Conservation (phyloP, 2,888 invertebrate species). For the Tanaodytes sp. region DNA sequence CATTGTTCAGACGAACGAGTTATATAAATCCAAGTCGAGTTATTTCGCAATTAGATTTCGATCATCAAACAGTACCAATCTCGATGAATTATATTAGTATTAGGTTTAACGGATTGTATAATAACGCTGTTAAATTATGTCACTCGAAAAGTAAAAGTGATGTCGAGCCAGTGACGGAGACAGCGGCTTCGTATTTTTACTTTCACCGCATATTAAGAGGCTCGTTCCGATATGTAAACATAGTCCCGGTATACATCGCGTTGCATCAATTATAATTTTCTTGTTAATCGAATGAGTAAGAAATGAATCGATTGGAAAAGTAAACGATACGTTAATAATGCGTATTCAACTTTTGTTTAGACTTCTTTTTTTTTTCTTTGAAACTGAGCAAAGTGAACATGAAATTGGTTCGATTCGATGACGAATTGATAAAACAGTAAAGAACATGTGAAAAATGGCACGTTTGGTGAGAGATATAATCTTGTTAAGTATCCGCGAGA, state of each 20-base stretch:
- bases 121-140: constrained; percentile 31
- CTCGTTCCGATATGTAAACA: constrained; percentile 21
- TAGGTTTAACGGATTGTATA: constrained; percentile 23
- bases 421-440: too few relatives aligned
- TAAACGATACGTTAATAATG: constrained; percentile 3
- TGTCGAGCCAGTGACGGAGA: constrained; percentile 4
- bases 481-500: constrained; percentile 5
- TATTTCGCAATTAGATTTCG: too few relatives aligned
- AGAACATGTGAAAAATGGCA: too few relatives aligned
- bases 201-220: constrained; percentile 22
- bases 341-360: neutral
- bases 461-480: too few relatives aligned
- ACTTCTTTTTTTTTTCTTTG: too few relatives aligned
- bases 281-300: neutral
- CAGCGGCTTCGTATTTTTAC: constrained; percentile 25
- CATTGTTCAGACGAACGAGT: too few relatives aligned
- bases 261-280: neutral
- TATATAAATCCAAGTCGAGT: too few relatives aligned
- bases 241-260: constrained; percentile 7
- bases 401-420: too few relatives aligned
- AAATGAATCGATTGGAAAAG: too few relatives aligned
- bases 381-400: too few relatives aligned
- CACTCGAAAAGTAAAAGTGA: constrained; percentile 37
- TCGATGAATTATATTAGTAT: too few relatives aligned
- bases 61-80: too few relatives aligned